Conservation (phyloP, 2,888 invertebrate genomes). For the Dimorphilus gyrociliatus region DNA sequence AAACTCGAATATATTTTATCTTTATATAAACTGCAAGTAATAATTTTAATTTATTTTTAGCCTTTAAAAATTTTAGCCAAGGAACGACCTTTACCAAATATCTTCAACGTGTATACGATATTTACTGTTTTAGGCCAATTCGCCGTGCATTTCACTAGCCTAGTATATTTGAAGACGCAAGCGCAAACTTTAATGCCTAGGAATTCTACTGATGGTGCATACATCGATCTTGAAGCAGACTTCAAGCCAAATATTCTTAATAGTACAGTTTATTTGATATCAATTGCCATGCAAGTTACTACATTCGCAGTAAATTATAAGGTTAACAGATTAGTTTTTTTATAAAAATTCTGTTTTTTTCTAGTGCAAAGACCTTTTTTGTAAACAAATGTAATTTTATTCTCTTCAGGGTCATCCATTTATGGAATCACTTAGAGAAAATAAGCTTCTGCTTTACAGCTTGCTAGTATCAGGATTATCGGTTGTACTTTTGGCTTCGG, state of each 20-base stretch:
- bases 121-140: conserved; percentile 87
- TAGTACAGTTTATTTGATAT: conserved; percentile 94
- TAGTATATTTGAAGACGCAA: conserved; percentile 61
- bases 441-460: conserved; percentile 79
- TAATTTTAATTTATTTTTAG: conserved; percentile 35
- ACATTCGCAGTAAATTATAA: conserved; percentile 98
- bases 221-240: conserved; percentile 50
- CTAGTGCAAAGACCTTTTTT: conserved; percentile 1
- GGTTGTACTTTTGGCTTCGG: conserved; percentile 67
- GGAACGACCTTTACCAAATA: conserved; percentile 87
- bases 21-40: neutral
- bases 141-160: conserved; percentile 74
- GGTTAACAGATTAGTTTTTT: conserved; percentile 43
- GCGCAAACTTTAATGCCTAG: conserved; percentile 47
- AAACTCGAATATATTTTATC: too few species aligned
- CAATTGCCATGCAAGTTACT: conserved; percentile 87
- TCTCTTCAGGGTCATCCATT: conserved; percentile 74
- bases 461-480: conserved; percentile 62
- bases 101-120: conserved; percentile 93
- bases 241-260: conserved; percentile 88
- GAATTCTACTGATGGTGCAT: conserved; percentile 21
- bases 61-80: conserved; percentile 80
- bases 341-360: neutral
- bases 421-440: conserved; percentile 87
- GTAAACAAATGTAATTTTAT: neutral